Evolutionary conservation across 53 echinoderm and acorn worm species (phyloP), one percentile per base, ranked within the genome.

Genomic region (Mesocentrotus franciscanus): DNA sequence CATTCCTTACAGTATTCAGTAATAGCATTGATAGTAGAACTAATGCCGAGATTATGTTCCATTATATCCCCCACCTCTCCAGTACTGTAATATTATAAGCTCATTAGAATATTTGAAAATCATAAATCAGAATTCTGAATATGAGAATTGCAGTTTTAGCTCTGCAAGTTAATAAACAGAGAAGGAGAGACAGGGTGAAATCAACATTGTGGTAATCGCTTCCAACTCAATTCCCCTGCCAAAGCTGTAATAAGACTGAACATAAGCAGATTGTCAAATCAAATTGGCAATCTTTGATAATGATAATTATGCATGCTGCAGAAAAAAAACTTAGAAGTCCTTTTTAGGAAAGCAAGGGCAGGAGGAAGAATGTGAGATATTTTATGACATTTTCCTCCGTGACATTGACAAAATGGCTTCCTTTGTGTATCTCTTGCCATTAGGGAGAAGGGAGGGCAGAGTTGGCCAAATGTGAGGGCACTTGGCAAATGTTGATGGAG

Each of bases 381-480:
- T 92, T 92, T 16, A 66, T 34, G n/a, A 56, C 64, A 72, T 72
- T 72, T 72, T 92, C 71, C 27, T 74, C 26, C 9, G 14, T 91
- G 92, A 92, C 92, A 92, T 71, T 92, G 92, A 92, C 92, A 92
- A 74, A 92, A 92, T 74, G 75, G 92, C 74, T 72, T 35, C 66
- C 91, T n/a, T 91, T 91, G 91, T 91, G 91, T 35, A 22, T 56
- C 32, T 35, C 18, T 66, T 66, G 91, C 66, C 91, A 64, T 62
- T 66, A 36, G 33, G 90, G 91, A 66, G 36, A 32, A 34, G 7
- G 33, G 64, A 39, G 91, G 66, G 64, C 91, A 91, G n/a, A 90
- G 90, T 30, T 61, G 62, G 10, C 22, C 49, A 56, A 87, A 58
- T 87, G 87, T 87, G 57, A 87, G 87, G 87, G 58, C 58, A 58